Base-by-base conservation (phyloP, 1,140 invertebrate species). In the Cydia splendana region DNA sequence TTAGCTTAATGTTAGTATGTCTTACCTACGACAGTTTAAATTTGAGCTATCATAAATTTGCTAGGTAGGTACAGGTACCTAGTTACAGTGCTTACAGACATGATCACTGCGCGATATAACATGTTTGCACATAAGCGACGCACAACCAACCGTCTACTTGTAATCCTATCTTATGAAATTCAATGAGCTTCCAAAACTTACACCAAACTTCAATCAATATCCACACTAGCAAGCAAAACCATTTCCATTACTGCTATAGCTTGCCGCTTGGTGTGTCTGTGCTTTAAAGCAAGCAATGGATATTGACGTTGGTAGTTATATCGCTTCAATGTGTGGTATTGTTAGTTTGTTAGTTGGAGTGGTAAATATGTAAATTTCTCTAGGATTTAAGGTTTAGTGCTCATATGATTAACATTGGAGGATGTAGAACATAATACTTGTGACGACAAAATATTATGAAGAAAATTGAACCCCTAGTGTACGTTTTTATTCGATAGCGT, bases 91-190 rank as follows among this genome's bases (percentile, higher is more conserved):
- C 13, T 51, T 15, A 15, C 13, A 15, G 13, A 4, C 1, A 51
- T 51, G 15, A 13, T 15, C 15, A 15, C 13, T 51, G 15, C 48
- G 15, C 48, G 7, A 42, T 42, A 51, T 15, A 51, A 51, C 48
- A 51, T 51, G 48, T 51, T 51, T 51, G 48, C 48, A 51, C 48
- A 51, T 51, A 51, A 51, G 7, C 38, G 4, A 9, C 48, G 15
- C 4, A 51, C 48, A 15, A 51, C 12, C 13, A 15, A 9, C 15
- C 15, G 48, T 15, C 48, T 51, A 2, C 15, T 51, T 51, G 48
- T 51, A 51, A 51, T 65, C 65, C 4, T 20, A 65, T 34, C 80
- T 83, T 83, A 87, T 84, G 82, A 87, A 87, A 87, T 87, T 85
- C 85, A 85, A 84, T 82, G 82, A 83, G 82, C 82, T 84, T 81